These are phyloP conservation scores for Amblyraja radiata DNA, from an alignment of 2,797 vertebrate species.

Conservation along the genomic window DNA sequence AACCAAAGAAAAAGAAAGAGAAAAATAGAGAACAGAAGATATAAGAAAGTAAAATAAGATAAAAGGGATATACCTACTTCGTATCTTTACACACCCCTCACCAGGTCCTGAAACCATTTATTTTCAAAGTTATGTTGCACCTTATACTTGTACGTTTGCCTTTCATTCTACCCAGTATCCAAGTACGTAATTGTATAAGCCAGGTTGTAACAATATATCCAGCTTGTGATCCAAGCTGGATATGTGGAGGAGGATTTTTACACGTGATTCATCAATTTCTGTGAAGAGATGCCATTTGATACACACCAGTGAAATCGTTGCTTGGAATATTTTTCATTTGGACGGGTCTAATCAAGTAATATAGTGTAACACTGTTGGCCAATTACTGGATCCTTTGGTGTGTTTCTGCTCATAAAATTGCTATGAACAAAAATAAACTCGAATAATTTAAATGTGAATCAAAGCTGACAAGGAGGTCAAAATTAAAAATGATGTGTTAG, in stretches of 20 bases:
- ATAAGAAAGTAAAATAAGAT: too few species aligned
- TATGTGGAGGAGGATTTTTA: not conserved
- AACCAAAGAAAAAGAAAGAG: too few species aligned
- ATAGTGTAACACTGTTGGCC: not conserved
- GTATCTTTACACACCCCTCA: too few species aligned
- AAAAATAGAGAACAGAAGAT: too few species aligned
- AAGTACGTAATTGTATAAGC: not conserved
- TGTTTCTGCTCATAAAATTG: not conserved
- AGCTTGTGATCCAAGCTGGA: not conserved
- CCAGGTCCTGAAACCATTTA: too few species aligned
- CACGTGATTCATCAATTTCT: not conserved
- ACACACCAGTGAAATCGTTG: not conserved
- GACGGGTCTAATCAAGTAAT: not conserved
- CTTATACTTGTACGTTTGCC: too few species aligned
- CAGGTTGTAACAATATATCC: not conserved
- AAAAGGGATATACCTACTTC: too few species aligned
- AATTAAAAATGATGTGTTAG: not conserved
- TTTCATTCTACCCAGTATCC: not conserved
- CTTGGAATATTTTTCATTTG: constrained; percentile 1
- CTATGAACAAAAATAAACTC: not conserved
- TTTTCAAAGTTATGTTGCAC: too few species aligned
- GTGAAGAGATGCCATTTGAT: not conserved
- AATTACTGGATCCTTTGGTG: not conserved
- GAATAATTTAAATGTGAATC: not conserved
- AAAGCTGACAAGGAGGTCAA: not conserved